Percentiles rank a stretch among this genome's conserved stretches.
Evolutionary conservation across 2,113 vertebrate species (phyloP).

Genomic region (Cyanoramphus novaezelandiae): DNA sequence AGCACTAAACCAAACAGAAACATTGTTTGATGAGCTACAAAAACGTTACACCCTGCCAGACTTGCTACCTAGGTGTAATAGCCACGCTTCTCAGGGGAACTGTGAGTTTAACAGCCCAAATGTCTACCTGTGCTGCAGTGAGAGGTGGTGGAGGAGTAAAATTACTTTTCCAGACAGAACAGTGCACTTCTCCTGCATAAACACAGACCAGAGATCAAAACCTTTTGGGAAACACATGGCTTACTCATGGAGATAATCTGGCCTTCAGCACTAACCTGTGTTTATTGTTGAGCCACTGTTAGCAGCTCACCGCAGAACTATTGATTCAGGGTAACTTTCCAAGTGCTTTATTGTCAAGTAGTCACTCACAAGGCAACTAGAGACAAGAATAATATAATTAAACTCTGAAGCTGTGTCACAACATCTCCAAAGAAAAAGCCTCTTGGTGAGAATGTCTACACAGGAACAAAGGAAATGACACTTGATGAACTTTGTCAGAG

Average conservation of each 20-base stretch:
- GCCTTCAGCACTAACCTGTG: not conserved
- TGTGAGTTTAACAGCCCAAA: not conserved
- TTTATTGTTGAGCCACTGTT: not conserved
- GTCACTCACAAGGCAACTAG: not conserved
- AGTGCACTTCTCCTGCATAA: not conserved
- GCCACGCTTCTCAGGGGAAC: not conserved
- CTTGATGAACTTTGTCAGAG: not conserved
- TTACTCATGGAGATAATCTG: not conserved
- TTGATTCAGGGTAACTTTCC: not conserved
- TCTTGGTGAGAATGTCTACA: not conserved
- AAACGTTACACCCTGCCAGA: not conserved
- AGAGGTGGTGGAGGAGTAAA: not conserved
- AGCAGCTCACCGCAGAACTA: not conserved
- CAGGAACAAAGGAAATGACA: not conserved
- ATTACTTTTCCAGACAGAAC: not conserved
- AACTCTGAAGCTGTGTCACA: not conserved
- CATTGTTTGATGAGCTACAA: not conserved
- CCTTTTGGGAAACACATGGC: not conserved
- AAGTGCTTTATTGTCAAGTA: not conserved
- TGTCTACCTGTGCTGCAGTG: not conserved
- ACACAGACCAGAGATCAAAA: not conserved
- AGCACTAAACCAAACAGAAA: not conserved
- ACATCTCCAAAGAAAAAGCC: not conserved
- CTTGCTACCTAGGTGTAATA: not conserved
- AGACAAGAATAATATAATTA: not conserved